A percentile compares a stretch with the other conserved stretches of the same genome.
Evolutionary conservation across 2,113 vertebrate genomes (phyloP).

Genomic region (Perca schrenkii): DNA sequence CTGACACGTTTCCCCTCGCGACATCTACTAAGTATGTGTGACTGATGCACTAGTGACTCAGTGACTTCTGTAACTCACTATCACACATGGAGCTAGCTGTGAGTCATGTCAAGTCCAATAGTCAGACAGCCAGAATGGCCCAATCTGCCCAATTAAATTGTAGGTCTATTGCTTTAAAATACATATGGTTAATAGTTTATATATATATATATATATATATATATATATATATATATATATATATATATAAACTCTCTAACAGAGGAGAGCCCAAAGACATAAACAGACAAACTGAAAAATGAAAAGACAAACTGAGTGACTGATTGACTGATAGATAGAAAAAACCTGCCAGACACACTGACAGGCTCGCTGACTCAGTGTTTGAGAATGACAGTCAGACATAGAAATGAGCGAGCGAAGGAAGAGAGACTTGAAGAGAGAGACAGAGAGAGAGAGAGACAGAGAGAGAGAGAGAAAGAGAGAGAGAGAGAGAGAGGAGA

Average conservation of each 20-base stretch:
- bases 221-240: no score
- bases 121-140: neutral
- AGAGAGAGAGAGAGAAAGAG: conserved; percentile 23
- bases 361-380: conserved; percentile 68
- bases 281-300: neutral
- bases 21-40: neutral
- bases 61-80: neutral
- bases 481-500: conserved; percentile 15
- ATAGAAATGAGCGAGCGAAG: conserved; percentile 34
- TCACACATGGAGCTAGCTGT: neutral
- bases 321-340: conserved; percentile 45
- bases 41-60: neutral
- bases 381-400: conserved; percentile 70
- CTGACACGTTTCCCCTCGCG: neutral
- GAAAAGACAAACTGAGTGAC: conserved; percentile 2
- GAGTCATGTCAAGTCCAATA: neutral
- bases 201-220: no score
- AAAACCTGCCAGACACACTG: conserved; percentile 57
- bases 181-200: no score
- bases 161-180: no score
- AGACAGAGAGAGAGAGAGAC: conserved; percentile 21
- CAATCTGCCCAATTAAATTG: neutral
- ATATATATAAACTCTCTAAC: neutral
- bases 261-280: conserved; percentile 2
- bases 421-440: conserved; percentile 6